Evolutionary conservation across 1,140 invertebrate genomes (phyloP).

Genomic region (Pogonomyrmex californicus): DNA sequence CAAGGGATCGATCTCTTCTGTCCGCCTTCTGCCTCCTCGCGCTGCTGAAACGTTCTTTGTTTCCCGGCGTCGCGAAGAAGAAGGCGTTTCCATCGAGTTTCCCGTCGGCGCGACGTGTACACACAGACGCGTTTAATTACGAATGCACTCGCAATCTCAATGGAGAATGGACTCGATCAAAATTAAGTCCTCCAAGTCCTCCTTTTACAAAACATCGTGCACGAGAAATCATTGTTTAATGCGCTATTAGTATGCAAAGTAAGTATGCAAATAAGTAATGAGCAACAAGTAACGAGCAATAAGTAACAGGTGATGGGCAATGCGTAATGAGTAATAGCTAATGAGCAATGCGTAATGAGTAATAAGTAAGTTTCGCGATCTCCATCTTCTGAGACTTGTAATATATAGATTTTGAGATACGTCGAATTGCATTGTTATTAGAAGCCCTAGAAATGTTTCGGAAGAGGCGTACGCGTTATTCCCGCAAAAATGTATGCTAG

Average conservation of each 20-base stretch:
- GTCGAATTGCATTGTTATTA: too few species aligned
- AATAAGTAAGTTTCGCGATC: too few species aligned
- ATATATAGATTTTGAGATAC: too few species aligned
- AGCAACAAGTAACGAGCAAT: too few species aligned
- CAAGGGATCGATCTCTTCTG: slow-evolving; percentile 69
- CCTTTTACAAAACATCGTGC: background rate
- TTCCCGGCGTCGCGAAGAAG: slow-evolving; percentile 65
- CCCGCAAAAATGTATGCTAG: too few species aligned
- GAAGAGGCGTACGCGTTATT: too few species aligned
- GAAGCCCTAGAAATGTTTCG: too few species aligned
- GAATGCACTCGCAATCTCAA: slow-evolving; percentile 16
- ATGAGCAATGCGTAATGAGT: too few species aligned
- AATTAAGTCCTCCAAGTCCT: background rate
- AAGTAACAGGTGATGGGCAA: too few species aligned
- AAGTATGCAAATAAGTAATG: background rate
- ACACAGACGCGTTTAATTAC: slow-evolving; percentile 40
- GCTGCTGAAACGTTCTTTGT: slow-evolving; percentile 59
- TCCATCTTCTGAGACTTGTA: too few species aligned
- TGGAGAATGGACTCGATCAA: background rate
- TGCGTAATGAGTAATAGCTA: too few species aligned
- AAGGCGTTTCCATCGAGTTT: slow-evolving; percentile 54
- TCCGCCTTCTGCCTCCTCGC: slow-evolving; percentile 56
- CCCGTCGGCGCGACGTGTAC: background rate
- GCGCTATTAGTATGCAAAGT: background rate
- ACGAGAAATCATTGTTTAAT: background rate